Base-by-base conservation (phyloP, 2,888 invertebrate genomes). In the Caenorhabditis parvicauda region DNA sequence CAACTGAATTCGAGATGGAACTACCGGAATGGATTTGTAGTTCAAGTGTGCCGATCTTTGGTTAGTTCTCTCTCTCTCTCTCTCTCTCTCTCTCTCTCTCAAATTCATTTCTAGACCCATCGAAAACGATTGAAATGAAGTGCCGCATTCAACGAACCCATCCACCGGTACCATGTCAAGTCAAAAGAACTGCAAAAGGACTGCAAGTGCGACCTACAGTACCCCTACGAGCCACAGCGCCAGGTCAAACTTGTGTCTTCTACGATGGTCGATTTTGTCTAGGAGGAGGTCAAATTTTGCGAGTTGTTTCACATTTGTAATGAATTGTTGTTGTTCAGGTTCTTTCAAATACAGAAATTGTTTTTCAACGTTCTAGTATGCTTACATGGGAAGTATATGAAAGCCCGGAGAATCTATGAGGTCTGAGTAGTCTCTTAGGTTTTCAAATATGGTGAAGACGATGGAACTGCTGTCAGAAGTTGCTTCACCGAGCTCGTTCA, bases 221-320 rank as follows among this genome's bases (percentile, higher is more conserved):
- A 9, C 77, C 78, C 1, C 24, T 77, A 7, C 53, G 78, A 52
- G 77, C 77, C 1, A 69, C 72, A 21, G 74, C 75, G 22, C 58
- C 68, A 6, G 77, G 77, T 83, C 87, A 91, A 75, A 93, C 91
- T 84, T 77, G 76, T 44, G 79, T 76, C n/a, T 77, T 79, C 60
- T 79, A 79, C 59, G 51, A 49, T 4, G 47, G 43, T 9, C 57
- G 64, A 28, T 70, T 67, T 28, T 79, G 79, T 46, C 57, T 77
- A 3, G 79, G 79, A 22, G 74, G 72, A 12, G 76, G 75, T 27
- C 71, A 75, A 60, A 70, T 79, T 17, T 6, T 52, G 3, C 27
- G 37, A 37, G 54, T 70, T 35, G 37, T 39, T 21, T 12, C 44
- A 9, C 64, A 62, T 22, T 46, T 67, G 22, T 56, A 22, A 27